These are phyloP conservation scores for Lasioglossum albipes DNA, from an alignment of 1,140 invertebrate genomes.

Conservation along the genomic window DNA sequence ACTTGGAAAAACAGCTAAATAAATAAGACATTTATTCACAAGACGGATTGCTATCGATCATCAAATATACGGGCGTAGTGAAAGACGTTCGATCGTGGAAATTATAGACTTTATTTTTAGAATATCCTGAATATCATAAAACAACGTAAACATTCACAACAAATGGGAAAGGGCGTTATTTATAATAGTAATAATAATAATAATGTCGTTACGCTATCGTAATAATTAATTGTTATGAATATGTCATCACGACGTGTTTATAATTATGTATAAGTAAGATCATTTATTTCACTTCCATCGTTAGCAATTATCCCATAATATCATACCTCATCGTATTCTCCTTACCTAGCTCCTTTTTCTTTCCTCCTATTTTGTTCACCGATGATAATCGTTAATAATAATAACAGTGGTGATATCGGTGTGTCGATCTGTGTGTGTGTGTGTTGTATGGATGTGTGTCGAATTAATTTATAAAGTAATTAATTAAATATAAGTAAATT, in stretches of 20 bases:
- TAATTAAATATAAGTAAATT: too few species aligned
- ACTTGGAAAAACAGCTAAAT: too few species aligned
- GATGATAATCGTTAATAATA: constrained; percentile 52
- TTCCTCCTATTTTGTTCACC: constrained; percentile 33
- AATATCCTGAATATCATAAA: constrained; percentile 74
- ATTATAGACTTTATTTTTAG: constrained; percentile 75
- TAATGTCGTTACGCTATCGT: constrained; percentile 68
- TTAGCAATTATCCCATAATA: constrained; percentile 48
- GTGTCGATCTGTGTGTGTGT: not conserved
- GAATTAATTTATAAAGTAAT: constrained; percentile 27
- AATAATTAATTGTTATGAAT: constrained; percentile 69
- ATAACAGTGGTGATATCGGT: constrained; percentile 39
- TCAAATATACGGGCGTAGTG: too few species aligned
- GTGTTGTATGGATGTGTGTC: too few species aligned
- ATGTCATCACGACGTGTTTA: constrained; percentile 64
- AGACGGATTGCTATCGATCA: too few species aligned
- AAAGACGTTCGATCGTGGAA: constrained; percentile 57
- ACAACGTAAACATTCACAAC: constrained; percentile 74
- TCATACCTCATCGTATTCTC: constrained; percentile 20
- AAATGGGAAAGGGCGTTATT: constrained; percentile 69
- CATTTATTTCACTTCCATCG: constrained; percentile 49
- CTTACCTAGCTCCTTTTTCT: too few species aligned
- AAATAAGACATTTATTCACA: too few species aligned
- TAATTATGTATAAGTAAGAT: constrained; percentile 70
- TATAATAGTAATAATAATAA: constrained; percentile 71